Evolutionary conservation across 2,113 vertebrate species (phyloP), one percentile per base, ranked within the genome.

Genomic region (Vidua macroura): DNA sequence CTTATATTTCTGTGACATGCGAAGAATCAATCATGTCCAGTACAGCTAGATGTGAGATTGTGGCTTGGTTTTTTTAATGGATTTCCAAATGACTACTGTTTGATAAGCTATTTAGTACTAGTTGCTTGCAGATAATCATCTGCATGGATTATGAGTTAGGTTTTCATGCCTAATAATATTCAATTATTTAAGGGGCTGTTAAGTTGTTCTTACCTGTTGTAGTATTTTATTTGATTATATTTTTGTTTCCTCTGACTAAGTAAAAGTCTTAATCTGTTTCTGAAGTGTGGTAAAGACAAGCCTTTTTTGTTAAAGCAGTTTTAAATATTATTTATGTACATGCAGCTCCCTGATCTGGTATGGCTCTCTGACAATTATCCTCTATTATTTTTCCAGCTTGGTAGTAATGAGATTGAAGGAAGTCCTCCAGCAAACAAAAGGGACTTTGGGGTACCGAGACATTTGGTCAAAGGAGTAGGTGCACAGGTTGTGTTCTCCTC

Each of bases 311-410:
- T n/a, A 35, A 91, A 70, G 2, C 13, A 51, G 16, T 67, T 64
- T 58, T 35, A 70, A 77, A 74, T 48, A 30, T 0, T 0, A 7
- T 55, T 58, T 63, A 27, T 10, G 9, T 41, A 25, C 10, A 8
- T 43, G 12, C 7, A 53, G 19, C 9, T 52, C 15, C 7, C 20
- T 53, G 52, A 53, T 75, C 24, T 55, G 31, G 5, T 41, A 19
- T 23, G 17, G 12, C 4, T 2, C 21, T 31, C 39, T 48, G 21
- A 41, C 0, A 3, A 48, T 55, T 35, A 41, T 22, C 14, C 15
- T 44, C 23, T 39, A 6, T 69, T 55, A 16, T 4, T 55, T 69
- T 68, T 41, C 25, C 64, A 28, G 5, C 7, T 49, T 48, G 17
- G 24, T 19, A 41, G n/a, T 7, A 17, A 18, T 53, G 46, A 41